phyloP scores from a whole-genome alignment of 1,140 invertebrate genomes.

The Nixonia krombeini region DNA sequence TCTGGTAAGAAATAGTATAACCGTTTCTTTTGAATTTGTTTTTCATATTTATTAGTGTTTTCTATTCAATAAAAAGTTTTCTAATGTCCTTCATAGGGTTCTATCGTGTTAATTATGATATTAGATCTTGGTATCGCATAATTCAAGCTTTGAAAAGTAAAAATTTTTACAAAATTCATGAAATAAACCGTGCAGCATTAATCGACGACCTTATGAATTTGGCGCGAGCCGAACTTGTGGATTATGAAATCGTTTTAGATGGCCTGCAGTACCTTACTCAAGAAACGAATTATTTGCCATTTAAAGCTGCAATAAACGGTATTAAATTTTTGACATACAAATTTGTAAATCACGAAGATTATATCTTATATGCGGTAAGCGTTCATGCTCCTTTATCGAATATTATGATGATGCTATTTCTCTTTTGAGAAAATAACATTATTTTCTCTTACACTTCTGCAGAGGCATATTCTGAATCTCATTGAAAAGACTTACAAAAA shows the following conservation, averaged over 20 bases:
- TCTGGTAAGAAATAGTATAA: slow-evolving; percentile 68
- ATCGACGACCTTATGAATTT: slow-evolving; percentile 83
- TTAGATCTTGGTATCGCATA: slow-evolving; percentile 77
- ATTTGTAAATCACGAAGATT: slow-evolving; percentile 59
- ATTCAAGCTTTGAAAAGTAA: slow-evolving; percentile 70
- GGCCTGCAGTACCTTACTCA: slow-evolving; percentile 68
- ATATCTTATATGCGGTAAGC: slow-evolving; percentile 60
- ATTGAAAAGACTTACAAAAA: slow-evolving; percentile 61
- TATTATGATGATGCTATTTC: no score
- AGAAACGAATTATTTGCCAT: slow-evolving; percentile 70
- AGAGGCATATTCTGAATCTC: slow-evolving; percentile 68
- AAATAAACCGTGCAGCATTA: slow-evolving; percentile 83
- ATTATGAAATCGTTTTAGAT: slow-evolving; percentile 78
- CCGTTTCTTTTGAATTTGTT: no score
- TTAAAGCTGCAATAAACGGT: slow-evolving; percentile 60
- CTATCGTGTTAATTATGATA: slow-evolving; percentile 86
- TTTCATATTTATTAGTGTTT: no score
- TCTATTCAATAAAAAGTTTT: no score
- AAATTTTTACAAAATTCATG: slow-evolving; percentile 74
- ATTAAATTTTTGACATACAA: slow-evolving; percentile 65
- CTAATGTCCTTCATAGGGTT: slow-evolving; percentile 72
- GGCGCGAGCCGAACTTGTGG: slow-evolving; percentile 74
- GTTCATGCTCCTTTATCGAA: no score
- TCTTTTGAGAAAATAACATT: no score
- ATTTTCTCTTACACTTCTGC: no score